phyloP scores from a whole-genome alignment of 2,113 vertebrate species.

The Turnix velox region DNA sequence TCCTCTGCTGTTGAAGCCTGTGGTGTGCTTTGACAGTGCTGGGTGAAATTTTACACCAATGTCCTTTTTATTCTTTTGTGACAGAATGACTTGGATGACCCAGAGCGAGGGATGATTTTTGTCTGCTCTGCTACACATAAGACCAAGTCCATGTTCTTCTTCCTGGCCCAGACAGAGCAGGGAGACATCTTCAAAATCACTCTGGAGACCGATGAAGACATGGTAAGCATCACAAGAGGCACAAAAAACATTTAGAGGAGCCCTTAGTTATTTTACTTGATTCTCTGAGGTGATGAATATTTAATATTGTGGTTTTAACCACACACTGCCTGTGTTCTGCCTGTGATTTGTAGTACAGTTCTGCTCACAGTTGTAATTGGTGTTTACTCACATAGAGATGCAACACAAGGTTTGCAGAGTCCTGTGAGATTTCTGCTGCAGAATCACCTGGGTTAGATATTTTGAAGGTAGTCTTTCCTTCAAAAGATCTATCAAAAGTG shows the following conservation, averaged over 20 bases:
- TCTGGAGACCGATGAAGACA: conserved; percentile 97
- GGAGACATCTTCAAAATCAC: conserved; percentile 99
- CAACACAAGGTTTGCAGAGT: background rate
- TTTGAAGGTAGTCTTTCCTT: background rate
- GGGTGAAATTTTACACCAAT: background rate
- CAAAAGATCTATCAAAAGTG: background rate
- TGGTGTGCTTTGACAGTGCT: background rate
- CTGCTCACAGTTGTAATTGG: background rate
- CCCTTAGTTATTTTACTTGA: background rate
- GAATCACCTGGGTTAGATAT: background rate
- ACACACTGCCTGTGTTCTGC: accelerated
- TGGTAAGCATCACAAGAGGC: conserved; percentile 76
- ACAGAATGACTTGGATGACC: conserved; percentile 97
- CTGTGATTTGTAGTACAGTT: background rate
- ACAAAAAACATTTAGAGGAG: background rate
- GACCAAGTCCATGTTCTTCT: conserved; percentile 99
- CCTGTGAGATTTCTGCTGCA: background rate
- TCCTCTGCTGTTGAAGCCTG: accelerated
- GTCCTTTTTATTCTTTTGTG: background rate
- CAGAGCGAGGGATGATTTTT: conserved; percentile 98
- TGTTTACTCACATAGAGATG: background rate
- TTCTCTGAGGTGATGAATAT: background rate
- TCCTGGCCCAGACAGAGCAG: conserved; percentile 97
- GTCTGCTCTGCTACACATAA: conserved; percentile 99
- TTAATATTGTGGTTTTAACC: background rate